phyloP scores from a whole-genome alignment of 2,888 invertebrate genomes.

The Dolichomitus sp. region DNA sequence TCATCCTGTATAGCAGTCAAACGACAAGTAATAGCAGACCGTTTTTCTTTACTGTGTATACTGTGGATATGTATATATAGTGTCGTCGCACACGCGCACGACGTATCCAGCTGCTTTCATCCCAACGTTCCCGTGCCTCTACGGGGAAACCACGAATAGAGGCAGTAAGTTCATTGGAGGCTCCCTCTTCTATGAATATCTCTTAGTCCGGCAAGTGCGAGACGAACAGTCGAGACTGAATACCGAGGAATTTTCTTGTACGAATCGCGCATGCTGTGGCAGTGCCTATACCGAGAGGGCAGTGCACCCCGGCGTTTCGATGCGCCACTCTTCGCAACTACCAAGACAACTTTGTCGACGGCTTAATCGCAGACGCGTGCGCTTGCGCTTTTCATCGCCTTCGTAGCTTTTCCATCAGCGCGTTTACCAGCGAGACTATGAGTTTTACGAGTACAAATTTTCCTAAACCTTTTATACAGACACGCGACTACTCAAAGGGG shows the following conservation, averaged over 20 bases:
- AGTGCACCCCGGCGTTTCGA: slow-evolving; percentile 59
- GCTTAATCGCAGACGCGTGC: slow-evolving; percentile 3
- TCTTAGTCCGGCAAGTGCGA: slow-evolving; percentile 63
- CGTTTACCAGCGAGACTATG: background rate
- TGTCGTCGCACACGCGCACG: background rate
- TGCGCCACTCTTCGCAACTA: slow-evolving; percentile 43
- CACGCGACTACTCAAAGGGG: background rate
- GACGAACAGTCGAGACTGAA: slow-evolving; percentile 56
- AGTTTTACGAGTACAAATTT: background rate
- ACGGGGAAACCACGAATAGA: slow-evolving; percentile 84
- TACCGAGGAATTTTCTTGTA: slow-evolving; percentile 21
- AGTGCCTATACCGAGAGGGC: slow-evolving; percentile 58
- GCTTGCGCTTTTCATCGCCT: slow-evolving; percentile 1
- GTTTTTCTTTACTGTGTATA: too few species aligned
- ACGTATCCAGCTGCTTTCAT: slow-evolving; percentile 42
- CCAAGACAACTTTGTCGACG: slow-evolving; percentile 34
- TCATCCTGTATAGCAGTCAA: too few species aligned
- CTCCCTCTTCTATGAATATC: slow-evolving; percentile 84
- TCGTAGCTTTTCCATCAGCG: background rate
- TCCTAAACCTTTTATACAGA: background rate
- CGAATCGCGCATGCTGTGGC: slow-evolving; percentile 21
- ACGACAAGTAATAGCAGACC: too few species aligned
- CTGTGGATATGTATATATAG: background rate
- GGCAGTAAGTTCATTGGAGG: slow-evolving; percentile 79
- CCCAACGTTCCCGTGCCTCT: slow-evolving; percentile 72